These are phyloP conservation scores for Protomyctophum bolini DNA, from an alignment of 2,113 vertebrate genomes.

Conservation along the genomic window DNA sequence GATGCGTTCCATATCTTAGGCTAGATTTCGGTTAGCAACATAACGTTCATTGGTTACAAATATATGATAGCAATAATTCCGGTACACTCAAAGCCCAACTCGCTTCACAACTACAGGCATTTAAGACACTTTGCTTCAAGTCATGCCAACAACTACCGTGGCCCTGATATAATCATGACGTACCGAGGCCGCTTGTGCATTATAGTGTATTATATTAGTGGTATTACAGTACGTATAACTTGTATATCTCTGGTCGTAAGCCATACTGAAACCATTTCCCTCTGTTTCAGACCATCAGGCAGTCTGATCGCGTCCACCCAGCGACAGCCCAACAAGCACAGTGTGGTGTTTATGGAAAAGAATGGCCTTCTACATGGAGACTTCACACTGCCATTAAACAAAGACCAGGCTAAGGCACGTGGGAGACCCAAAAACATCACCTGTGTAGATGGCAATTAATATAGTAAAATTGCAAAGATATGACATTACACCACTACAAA, in stretches of 20 bases:
- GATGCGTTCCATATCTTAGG: no score
- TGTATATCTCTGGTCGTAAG: background rate
- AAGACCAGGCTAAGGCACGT: slow-evolving; percentile 86
- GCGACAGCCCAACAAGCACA: slow-evolving; percentile 89
- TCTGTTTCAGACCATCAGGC: slow-evolving; percentile 86
- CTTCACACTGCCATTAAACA: slow-evolving; percentile 88
- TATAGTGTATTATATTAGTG: no score
- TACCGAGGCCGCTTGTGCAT: no score
- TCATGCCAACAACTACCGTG: no score
- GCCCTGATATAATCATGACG: no score
- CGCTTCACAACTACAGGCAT: no score
- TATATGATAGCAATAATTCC: background rate
- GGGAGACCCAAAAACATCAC: background rate
- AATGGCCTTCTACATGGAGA: slow-evolving; percentile 96
- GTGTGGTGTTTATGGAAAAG: slow-evolving; percentile 95
- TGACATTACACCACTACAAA: background rate
- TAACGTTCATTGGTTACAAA: no score
- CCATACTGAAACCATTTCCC: background rate
- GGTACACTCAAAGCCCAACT: no score
- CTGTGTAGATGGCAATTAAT: no score
- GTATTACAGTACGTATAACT: no score
- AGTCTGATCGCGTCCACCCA: slow-evolving; percentile 90
- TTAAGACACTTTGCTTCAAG: no score
- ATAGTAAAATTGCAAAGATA: background rate
- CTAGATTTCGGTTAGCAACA: no score